Percentiles rank a stretch among this genome's conserved stretches.
Evolutionary conservation across 2,797 vertebrate species (phyloP).

Genomic region (Phylloscopus collybita): DNA sequence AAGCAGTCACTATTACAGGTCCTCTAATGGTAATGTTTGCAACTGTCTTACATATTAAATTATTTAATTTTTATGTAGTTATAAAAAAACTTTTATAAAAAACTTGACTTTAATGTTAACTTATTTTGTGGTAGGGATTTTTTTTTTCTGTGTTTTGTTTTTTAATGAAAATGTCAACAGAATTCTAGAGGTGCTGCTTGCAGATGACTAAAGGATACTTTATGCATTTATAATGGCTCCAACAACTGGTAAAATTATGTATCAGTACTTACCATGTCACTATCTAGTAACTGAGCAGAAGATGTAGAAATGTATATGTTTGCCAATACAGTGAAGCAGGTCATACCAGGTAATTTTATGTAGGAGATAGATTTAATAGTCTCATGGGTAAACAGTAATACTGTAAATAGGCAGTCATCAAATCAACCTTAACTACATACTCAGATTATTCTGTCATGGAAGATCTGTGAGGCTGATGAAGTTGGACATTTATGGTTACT

Average conservation of each 20-base stretch:
- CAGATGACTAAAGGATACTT: background rate
- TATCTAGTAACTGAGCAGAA: background rate
- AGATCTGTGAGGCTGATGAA: background rate
- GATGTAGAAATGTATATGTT: background rate
- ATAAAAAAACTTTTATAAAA: background rate
- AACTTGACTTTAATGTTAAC: background rate
- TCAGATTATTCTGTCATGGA: background rate
- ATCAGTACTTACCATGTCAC: background rate
- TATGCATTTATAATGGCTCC: background rate
- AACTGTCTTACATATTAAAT: background rate
- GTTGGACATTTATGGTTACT: background rate
- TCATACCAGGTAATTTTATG: background rate
- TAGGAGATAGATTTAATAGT: background rate
- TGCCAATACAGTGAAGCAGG: background rate
- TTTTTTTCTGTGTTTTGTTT: too few species aligned
- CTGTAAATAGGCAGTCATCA: background rate
- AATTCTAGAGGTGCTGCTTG: background rate
- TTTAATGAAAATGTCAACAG: background rate
- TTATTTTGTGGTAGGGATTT: accelerated
- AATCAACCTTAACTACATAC: background rate
- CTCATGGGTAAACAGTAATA: background rate
- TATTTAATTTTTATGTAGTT: background rate
- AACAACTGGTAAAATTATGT: background rate
- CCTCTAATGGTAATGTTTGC: background rate
- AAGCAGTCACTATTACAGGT: background rate